phyloP scores from a whole-genome alignment of 2,888 invertebrate genomes.

The Horisme vitalbata region DNA sequence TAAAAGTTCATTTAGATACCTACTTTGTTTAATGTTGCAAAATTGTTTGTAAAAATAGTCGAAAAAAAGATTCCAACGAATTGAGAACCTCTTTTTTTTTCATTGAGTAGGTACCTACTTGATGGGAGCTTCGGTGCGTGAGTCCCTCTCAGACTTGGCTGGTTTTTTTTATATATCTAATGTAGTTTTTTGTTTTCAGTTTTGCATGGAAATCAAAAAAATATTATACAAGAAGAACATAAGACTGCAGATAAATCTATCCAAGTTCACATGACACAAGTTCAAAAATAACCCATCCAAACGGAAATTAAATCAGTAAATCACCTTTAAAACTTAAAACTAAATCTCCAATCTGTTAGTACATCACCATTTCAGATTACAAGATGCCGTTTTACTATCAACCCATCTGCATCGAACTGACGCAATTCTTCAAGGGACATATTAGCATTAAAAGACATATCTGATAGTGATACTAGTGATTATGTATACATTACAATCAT shows the following conservation, averaged over 20 bases:
- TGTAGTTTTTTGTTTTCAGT: not conserved
- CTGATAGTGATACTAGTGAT: slow-evolving; percentile 4
- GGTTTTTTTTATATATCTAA: not conserved
- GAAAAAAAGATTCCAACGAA: too few relatives aligned
- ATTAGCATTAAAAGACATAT: not conserved
- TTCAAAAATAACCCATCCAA: slow-evolving; percentile 3
- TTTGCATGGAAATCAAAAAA: not conserved
- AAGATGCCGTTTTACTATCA: not conserved
- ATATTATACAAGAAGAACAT: not conserved
- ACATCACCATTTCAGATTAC: slow-evolving; percentile 2
- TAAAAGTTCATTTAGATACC: too few relatives aligned
- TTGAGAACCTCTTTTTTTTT: too few relatives aligned
- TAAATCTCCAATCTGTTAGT: not conserved
- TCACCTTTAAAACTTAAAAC: not conserved
- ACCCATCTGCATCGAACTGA: not conserved
- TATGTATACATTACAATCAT: too few relatives aligned
- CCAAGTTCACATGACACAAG: too few relatives aligned
- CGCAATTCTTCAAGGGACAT: not conserved
- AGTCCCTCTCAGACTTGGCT: too few relatives aligned
- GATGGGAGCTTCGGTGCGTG: not conserved
- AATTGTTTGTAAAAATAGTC: too few relatives aligned
- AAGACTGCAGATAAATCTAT: too few relatives aligned
- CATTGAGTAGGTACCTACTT: too few relatives aligned
- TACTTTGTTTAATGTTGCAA: too few relatives aligned
- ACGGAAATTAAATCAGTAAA: too few relatives aligned